phyloP scores from a whole-genome alignment of 2,113 vertebrate species.

The Pseudolaguvia tuberculata region DNA sequence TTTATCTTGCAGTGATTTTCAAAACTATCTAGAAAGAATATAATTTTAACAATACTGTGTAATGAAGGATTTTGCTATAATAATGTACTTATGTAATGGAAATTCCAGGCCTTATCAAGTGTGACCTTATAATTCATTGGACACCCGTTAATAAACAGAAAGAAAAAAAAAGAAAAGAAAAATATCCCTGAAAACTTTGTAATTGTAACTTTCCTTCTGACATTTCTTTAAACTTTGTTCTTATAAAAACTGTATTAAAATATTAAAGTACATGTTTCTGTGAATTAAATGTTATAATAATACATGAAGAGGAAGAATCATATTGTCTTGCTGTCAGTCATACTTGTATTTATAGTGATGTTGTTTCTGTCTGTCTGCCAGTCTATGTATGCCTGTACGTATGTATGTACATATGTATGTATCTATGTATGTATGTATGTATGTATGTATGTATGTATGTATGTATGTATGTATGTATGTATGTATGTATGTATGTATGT shows the following conservation, averaged over 20 bases:
- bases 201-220: neutral
- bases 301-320: neutral
- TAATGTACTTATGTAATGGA: too few relatives aligned
- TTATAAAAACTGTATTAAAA: neutral
- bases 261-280: too few relatives aligned
- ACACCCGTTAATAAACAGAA: neutral
- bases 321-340: slow-evolving; percentile 28
- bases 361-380: too few relatives aligned
- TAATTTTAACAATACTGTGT: neutral
- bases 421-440: too few relatives aligned
- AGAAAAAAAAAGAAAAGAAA: too few relatives aligned
- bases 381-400: too few relatives aligned
- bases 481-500: too few relatives aligned
- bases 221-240: neutral
- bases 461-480: too few relatives aligned
- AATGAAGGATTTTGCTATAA: too few relatives aligned
- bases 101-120: neutral
- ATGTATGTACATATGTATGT: too few relatives aligned
- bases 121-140: neutral
- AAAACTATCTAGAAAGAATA: slow-evolving; percentile 6
- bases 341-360: neutral
- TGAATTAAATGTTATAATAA: neutral
- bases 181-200: too few relatives aligned
- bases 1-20: slow-evolving; percentile 10
- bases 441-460: too few relatives aligned